Conservation (phyloP, 2,888 invertebrate genomes). For the Ypsolopha sequella region DNA sequence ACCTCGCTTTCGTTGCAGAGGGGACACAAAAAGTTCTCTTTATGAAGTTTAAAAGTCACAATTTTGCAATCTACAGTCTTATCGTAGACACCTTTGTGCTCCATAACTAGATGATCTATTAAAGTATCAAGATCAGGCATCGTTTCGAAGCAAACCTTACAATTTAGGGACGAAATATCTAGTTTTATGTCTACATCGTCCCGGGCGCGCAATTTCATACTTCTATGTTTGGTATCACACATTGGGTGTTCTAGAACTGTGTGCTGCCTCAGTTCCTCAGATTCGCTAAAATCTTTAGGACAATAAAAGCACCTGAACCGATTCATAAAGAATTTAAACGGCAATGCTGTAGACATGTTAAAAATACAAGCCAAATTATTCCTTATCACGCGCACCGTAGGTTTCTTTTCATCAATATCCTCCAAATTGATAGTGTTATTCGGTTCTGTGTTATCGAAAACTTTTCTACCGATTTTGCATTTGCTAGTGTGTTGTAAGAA, state of each 20-base stretch:
- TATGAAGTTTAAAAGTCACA: constrained; percentile 32
- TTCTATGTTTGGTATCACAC: constrained; percentile 37
- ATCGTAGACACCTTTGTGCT: constrained; percentile 30
- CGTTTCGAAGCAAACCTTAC: constrained; percentile 32
- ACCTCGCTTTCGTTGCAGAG: constrained; percentile 24
- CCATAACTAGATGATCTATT: constrained; percentile 28
- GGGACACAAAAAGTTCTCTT: constrained; percentile 37
- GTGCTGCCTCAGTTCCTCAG: constrained; percentile 39
- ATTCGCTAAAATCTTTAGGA: constrained; percentile 37
- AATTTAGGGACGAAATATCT: constrained; percentile 34
- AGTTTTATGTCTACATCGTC: constrained; percentile 45
- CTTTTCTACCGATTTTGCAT: constrained; percentile 17
- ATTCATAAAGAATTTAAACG: constrained; percentile 33
- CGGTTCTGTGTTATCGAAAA: background rate
- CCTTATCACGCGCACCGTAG: constrained; percentile 24
- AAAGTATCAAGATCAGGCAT: constrained; percentile 26
- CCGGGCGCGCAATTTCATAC: constrained; percentile 35
- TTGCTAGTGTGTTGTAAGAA: constrained; percentile 38
- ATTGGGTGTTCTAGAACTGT: constrained; percentile 36
- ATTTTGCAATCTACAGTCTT: constrained; percentile 25
- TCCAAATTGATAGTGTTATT: background rate
- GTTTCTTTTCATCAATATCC: background rate
- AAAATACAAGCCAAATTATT: constrained; percentile 35
- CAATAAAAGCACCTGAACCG: constrained; percentile 54
- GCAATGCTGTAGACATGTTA: constrained; percentile 24